Evolutionary conservation across 2,113 vertebrate genomes (phyloP).

Genomic region (Ageneiosus marmoratus): DNA sequence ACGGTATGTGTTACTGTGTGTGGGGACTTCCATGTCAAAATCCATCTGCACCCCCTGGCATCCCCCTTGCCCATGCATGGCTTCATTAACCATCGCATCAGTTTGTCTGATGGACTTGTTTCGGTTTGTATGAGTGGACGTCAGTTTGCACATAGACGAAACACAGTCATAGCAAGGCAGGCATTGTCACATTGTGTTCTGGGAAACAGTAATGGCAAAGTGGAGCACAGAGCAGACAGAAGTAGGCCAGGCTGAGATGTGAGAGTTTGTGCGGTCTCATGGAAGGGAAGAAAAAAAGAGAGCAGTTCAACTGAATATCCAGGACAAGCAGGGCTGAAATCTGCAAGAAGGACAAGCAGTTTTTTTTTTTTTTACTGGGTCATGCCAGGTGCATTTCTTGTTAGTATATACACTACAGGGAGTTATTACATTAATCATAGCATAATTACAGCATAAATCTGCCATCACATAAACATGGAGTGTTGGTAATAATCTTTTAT

Average conservation of each 20-base stretch:
- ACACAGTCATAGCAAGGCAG: neutral
- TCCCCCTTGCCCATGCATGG: slow-evolving; percentile 48
- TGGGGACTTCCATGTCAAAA: slow-evolving; percentile 41
- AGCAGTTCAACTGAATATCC: slow-evolving; percentile 55
- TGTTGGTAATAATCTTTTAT: neutral
- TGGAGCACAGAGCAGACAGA: slow-evolving; percentile 59
- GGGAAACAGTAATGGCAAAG: slow-evolving; percentile 47
- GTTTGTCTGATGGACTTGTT: slow-evolving; percentile 26
- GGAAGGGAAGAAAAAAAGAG: slow-evolving; percentile 49
- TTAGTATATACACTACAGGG: neutral
- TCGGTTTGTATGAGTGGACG: slow-evolving; percentile 35
- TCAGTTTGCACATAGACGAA: neutral
- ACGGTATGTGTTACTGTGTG: slow-evolving; percentile 17
- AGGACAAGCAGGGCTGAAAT: slow-evolving; percentile 55
- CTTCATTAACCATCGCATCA: slow-evolving; percentile 27
- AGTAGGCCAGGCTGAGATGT: slow-evolving; percentile 62
- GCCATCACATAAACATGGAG: neutral
- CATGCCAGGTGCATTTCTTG: neutral
- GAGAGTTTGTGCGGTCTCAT: slow-evolving; percentile 51
- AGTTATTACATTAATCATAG: neutral
- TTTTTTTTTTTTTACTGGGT: neutral
- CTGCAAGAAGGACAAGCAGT: neutral
- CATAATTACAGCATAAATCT: neutral
- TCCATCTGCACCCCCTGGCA: slow-evolving; percentile 44
- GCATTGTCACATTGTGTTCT: neutral